phyloP scores from a whole-genome alignment of 2,113 vertebrate species.

The Xyliphius kryptos region DNA sequence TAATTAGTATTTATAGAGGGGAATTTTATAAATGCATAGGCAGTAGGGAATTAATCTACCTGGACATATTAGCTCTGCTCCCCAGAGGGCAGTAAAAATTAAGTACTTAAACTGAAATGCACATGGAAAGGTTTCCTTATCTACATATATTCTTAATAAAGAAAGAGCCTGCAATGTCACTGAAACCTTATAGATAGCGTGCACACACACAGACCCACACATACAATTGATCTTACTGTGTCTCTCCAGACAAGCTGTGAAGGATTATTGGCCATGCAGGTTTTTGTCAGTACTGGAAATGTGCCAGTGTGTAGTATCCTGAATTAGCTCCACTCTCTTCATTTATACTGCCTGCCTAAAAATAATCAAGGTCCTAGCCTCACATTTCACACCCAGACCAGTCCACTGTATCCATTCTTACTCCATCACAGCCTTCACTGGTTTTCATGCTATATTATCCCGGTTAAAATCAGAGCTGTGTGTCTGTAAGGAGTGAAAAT shows the following conservation, averaged over 20 bases:
- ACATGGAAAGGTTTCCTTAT: constrained; percentile 1
- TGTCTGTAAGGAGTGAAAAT: constrained; percentile 10
- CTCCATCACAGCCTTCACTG: neutral
- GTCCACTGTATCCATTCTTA: neutral
- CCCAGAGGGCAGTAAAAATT: constrained; percentile 15
- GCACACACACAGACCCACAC: constrained; percentile 1
- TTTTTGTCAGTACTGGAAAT: constrained; percentile 2
- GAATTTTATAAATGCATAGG: constrained; percentile 19
- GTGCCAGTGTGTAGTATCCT: constrained; percentile 1
- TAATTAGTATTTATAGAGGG: constrained; percentile 24
- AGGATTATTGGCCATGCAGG: constrained; percentile 13
- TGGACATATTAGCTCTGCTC: constrained; percentile 5
- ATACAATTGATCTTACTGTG: neutral
- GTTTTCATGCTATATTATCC: constrained; percentile 32
- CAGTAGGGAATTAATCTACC: constrained; percentile 24
- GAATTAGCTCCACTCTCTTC: constrained; percentile 1
- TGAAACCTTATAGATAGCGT: neutral
- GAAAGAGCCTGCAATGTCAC: neutral
- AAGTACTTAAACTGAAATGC: constrained; percentile 20
- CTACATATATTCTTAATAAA: neutral
- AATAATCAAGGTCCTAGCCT: neutral
- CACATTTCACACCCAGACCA: constrained; percentile 3
- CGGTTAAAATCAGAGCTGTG: constrained; percentile 23
- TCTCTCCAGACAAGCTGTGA: constrained; percentile 12
- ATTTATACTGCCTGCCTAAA: neutral